Conservation (phyloP, 2,888 invertebrate species). For the Hirtodrosophila duncani region DNA sequence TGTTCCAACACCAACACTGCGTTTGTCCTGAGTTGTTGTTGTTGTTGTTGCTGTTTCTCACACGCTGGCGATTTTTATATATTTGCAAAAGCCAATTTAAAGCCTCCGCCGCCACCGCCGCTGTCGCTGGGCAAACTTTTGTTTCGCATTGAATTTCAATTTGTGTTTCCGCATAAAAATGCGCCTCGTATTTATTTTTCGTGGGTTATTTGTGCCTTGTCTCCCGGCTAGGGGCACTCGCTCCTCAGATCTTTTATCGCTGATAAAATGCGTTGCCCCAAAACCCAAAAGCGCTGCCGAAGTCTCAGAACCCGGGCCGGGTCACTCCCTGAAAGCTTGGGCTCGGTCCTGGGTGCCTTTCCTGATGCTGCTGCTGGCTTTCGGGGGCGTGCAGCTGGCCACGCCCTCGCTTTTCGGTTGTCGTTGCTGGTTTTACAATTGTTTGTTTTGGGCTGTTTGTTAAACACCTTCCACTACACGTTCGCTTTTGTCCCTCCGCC, state of each 20-base stretch:
- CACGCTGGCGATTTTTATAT: constrained; percentile 51
- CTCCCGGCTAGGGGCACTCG: constrained; percentile 26
- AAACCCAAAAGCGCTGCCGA: constrained; percentile 21
- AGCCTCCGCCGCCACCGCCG: constrained; percentile 20
- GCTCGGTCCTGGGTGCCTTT: background rate
- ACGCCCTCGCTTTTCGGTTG: constrained; percentile 53
- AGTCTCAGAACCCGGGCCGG: no score
- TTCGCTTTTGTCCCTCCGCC: constrained; percentile 58
- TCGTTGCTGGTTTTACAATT: constrained; percentile 51
- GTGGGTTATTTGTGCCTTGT: constrained; percentile 59
- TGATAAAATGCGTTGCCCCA: constrained; percentile 55
- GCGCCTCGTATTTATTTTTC: constrained; percentile 58
- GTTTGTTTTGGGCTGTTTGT: constrained; percentile 76
- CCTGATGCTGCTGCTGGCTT: constrained; percentile 4
- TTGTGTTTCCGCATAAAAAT: constrained; percentile 72
- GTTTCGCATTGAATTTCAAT: constrained; percentile 71
- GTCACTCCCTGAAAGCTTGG: constrained; percentile 30
- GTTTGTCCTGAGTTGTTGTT: background rate
- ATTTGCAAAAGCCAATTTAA: constrained; percentile 67
- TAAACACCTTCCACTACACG: constrained; percentile 76
- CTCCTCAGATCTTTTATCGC: constrained; percentile 62
- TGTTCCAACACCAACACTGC: no score
- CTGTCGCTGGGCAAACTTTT: constrained; percentile 27
- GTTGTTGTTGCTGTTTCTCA: constrained; percentile 36
- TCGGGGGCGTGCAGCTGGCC: constrained; percentile 55